Percentiles rank a stretch among this genome's conserved stretches.
These are phyloP conservation scores for Dasysyrphus albostriatus DNA, from an alignment of 2,888 invertebrate genomes.

Conservation along the genomic window DNA sequence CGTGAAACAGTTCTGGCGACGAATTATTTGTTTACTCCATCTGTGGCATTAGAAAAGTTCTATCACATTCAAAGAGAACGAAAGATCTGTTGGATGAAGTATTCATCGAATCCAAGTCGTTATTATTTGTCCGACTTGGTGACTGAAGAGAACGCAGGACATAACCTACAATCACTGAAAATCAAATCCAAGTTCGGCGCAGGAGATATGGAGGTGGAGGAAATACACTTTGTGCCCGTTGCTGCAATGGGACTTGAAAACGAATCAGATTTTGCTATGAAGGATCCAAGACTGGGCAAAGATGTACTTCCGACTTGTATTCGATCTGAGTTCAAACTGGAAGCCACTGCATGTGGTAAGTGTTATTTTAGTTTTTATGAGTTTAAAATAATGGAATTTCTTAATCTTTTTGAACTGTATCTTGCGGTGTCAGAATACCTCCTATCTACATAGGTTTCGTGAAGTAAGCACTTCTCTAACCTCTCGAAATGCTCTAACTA, in stretches of 20 bases:
- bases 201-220: slow-evolving; percentile 87
- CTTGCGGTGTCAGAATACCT: too few relatives aligned
- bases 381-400: too few relatives aligned
- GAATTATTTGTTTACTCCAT: slow-evolving; percentile 79
- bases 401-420: too few relatives aligned
- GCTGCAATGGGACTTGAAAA: slow-evolving; percentile 76
- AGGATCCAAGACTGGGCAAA: slow-evolving; percentile 76
- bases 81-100: slow-evolving; percentile 94
- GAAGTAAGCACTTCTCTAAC: too few relatives aligned
- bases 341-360: slow-evolving; percentile 80
- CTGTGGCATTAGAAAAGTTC: slow-evolving; percentile 86
- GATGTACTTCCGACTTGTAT: slow-evolving; percentile 78
- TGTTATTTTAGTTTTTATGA: not conserved
- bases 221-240: slow-evolving; percentile 83
- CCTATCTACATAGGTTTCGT: too few relatives aligned
- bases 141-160: slow-evolving; percentile 81
- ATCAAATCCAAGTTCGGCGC: slow-evolving; percentile 88
- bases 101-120: slow-evolving; percentile 89
- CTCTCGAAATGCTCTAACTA: too few relatives aligned
- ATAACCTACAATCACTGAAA: slow-evolving; percentile 85
- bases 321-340: slow-evolving; percentile 80
- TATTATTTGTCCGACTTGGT: slow-evolving; percentile 87
- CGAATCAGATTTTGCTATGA: slow-evolving; percentile 74
- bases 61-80: slow-evolving; percentile 91
- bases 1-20: slow-evolving; percentile 77